Percentiles rank a stretch among this genome's conserved stretches.
Evolutionary conservation across 2,888 invertebrate genomes (phyloP).

Genomic region (Muscina levida): DNA sequence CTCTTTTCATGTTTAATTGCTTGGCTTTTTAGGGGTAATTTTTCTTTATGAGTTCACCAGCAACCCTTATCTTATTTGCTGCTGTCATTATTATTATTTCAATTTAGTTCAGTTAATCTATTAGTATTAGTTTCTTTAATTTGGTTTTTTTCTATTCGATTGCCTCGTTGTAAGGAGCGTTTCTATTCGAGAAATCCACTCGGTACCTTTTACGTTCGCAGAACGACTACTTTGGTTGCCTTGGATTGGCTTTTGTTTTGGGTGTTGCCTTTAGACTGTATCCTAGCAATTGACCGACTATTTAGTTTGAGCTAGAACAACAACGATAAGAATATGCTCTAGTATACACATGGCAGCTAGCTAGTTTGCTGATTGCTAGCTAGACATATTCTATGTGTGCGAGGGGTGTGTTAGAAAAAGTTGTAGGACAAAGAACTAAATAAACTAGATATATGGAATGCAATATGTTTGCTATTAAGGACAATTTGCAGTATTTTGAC

Average conservation of each 20-base stretch:
- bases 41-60: not conserved
- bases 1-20: not conserved
- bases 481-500: no score
- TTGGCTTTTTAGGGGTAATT: not conserved
- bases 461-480: no score
- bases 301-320: conserved; percentile 53
- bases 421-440: not conserved
- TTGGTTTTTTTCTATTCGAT: conserved; percentile 41
- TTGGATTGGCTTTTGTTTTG: conserved; percentile 69
- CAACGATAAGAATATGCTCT: conserved; percentile 13
- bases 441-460: no score
- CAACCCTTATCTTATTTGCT: not conserved
- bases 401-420: not conserved
- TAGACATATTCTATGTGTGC: not conserved
- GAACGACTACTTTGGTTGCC: conserved; percentile 67
- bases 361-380: conserved; percentile 10
- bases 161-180: not conserved
- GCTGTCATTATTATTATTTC: conserved; percentile 5
- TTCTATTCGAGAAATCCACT: conserved; percentile 45
- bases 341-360: not conserved
- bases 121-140: conserved; percentile 6
- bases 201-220: conserved; percentile 66
- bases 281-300: conserved; percentile 74
- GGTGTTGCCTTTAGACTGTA: conserved; percentile 71
- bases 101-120: conserved; percentile 12